These are phyloP conservation scores for Rachycentron canadum DNA, from an alignment of 2,797 vertebrate species.

Conservation along the genomic window DNA sequence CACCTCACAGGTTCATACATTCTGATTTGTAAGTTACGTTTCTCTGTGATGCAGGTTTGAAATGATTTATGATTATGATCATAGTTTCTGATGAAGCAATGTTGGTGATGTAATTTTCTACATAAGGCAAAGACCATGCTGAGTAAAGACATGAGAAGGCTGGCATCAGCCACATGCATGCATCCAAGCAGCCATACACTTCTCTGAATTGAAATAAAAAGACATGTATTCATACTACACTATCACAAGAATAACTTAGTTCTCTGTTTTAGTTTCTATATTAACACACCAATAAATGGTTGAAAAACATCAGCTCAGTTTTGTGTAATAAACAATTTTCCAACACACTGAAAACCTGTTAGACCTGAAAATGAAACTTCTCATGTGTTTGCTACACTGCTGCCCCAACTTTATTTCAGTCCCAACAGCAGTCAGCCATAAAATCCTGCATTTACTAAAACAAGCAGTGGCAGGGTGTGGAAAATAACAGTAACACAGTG, in stretches of 20 bases:
- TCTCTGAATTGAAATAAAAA: neutral
- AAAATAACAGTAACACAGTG: neutral
- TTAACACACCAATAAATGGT: neutral
- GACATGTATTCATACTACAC: neutral
- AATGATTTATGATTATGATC: neutral
- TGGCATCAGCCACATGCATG: neutral
- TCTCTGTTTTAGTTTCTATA: neutral
- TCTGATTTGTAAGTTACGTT: neutral
- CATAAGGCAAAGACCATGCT: neutral
- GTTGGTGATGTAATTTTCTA: neutral
- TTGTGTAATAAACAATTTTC: neutral
- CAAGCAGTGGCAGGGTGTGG: neutral
- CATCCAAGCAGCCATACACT: neutral
- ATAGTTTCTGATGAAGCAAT: neutral
- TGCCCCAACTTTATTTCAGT: neutral
- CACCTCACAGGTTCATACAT: neutral
- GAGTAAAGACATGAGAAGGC: neutral
- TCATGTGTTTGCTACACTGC: neutral
- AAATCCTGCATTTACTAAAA: constrained; percentile 1
- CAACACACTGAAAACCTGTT: constrained; percentile 11
- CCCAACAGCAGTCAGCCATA: neutral
- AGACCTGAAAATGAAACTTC: neutral
- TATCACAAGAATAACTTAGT: neutral
- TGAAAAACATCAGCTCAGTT: neutral
- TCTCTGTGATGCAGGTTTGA: neutral